These are phyloP conservation scores for Danio jaintianensis DNA, from an alignment of 2,797 vertebrate species.

Conservation along the genomic window DNA sequence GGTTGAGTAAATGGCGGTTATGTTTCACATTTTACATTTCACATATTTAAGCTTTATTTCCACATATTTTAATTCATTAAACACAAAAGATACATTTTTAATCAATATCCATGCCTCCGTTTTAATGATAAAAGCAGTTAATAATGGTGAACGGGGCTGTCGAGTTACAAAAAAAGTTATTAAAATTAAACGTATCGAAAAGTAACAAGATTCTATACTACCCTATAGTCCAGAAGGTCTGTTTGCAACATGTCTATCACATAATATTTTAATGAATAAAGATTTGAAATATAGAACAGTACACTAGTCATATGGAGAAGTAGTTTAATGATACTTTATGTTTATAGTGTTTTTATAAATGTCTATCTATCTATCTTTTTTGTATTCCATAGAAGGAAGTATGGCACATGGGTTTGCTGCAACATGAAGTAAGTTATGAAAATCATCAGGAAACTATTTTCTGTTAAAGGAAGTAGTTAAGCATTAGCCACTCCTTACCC, in stretches of 20 bases:
- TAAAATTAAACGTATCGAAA: no score
- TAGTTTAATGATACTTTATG: no score
- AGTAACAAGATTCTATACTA: not conserved
- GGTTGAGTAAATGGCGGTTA: not conserved
- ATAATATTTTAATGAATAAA: no score
- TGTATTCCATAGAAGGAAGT: not conserved
- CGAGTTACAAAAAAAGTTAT: not conserved
- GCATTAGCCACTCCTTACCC: constrained; percentile 7
- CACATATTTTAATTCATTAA: no score
- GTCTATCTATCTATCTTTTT: no score
- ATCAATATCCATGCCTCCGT: not conserved
- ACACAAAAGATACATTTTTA: no score
- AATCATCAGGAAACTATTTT: not conserved
- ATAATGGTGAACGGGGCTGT: not conserved
- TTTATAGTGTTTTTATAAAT: no score
- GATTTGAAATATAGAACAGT: no score
- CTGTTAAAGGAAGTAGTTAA: not conserved
- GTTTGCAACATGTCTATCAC: no score
- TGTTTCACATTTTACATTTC: not conserved
- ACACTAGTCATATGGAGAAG: no score
- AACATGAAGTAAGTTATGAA: not conserved
- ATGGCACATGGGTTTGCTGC: no score
- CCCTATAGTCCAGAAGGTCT: not conserved
- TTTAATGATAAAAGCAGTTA: not conserved
- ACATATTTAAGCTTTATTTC: no score